These are phyloP conservation scores for Phyllotis vaccarum DNA, from an alignment of 2,797 vertebrate species.

Conservation along the genomic window DNA sequence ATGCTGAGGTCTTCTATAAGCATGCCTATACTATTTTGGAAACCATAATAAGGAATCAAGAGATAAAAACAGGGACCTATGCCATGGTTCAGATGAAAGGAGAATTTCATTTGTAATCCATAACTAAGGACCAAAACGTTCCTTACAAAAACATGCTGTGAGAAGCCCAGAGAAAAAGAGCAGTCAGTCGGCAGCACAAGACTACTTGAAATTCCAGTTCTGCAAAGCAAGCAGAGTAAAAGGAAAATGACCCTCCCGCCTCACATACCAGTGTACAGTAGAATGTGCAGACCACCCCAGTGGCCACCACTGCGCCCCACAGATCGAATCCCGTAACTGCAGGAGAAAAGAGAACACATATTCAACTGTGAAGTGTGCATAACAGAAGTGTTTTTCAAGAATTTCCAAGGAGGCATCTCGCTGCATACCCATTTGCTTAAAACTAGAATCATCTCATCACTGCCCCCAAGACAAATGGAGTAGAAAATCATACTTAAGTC, in stretches of 20 bases:
- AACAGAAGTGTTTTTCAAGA: background rate
- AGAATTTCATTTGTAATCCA: background rate
- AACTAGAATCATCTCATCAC: slow-evolving; percentile 9
- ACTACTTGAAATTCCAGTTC: background rate
- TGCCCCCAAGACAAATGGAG: background rate
- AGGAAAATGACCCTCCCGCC: background rate
- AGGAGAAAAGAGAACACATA: slow-evolving; percentile 71
- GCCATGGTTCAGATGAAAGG: background rate
- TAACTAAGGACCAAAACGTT: slow-evolving; percentile 35
- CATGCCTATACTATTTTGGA: background rate
- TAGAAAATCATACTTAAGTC: slow-evolving; percentile 24
- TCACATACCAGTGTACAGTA: slow-evolving; percentile 96
- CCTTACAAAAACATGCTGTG: background rate
- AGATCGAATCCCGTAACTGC: slow-evolving; percentile 95
- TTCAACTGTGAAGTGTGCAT: background rate
- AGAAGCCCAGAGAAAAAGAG: background rate
- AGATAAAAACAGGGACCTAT: background rate
- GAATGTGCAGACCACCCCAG: slow-evolving; percentile 97
- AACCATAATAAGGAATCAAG: background rate
- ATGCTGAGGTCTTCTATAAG: background rate
- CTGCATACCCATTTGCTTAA: background rate
- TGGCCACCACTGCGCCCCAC: slow-evolving; percentile 96
- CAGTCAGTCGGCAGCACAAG: background rate
- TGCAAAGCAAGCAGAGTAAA: background rate
- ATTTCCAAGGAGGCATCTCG: background rate